A percentile compares a stretch with the other conserved stretches of the same genome.
phyloP scores from a whole-genome alignment of 2,113 vertebrate genomes.

The Diadophis punctatus region DNA sequence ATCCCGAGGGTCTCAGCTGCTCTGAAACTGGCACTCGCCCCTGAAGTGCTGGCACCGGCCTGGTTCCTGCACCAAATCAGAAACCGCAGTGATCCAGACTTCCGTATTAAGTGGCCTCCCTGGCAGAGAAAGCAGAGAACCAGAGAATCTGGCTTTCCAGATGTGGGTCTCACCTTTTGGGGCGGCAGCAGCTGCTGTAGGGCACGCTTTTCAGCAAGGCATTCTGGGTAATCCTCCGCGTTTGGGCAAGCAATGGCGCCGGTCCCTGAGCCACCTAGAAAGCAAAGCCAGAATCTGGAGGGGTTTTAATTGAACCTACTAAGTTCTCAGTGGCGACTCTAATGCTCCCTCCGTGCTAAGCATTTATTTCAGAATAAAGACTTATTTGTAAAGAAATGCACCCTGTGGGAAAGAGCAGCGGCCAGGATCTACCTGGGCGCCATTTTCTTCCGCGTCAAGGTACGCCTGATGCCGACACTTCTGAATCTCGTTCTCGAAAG shows the following conservation, averaged over 20 bases:
- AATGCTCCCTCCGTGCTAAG: background rate
- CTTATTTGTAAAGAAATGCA: background rate
- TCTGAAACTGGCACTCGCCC: fast-evolving
- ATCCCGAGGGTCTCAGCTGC: fast-evolving
- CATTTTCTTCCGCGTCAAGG: conserved; percentile 59
- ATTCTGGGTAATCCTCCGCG: conserved; percentile 76
- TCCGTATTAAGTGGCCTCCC: background rate
- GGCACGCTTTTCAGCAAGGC: conserved; percentile 78
- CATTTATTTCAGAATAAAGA: background rate
- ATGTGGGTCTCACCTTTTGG: conserved; percentile 66
- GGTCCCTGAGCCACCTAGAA: conserved; percentile 61
- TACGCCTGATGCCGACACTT: conserved; percentile 70
- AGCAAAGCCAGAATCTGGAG: conserved; percentile 2
- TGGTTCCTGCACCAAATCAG: background rate
- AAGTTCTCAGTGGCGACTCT: background rate
- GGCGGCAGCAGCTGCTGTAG: conserved; percentile 84
- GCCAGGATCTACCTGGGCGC: conserved; percentile 59
- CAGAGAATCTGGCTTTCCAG: background rate
- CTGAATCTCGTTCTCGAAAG: conserved; percentile 52
- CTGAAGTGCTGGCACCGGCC: fast-evolving
- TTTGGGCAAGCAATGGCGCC: conserved; percentile 80
- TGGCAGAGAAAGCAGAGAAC: background rate
- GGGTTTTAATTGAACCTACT: background rate
- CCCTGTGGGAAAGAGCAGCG: background rate
- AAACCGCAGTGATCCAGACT: background rate